Base-by-base conservation (phyloP, 2,888 invertebrate genomes). In the Dryadula phaetusa region DNA sequence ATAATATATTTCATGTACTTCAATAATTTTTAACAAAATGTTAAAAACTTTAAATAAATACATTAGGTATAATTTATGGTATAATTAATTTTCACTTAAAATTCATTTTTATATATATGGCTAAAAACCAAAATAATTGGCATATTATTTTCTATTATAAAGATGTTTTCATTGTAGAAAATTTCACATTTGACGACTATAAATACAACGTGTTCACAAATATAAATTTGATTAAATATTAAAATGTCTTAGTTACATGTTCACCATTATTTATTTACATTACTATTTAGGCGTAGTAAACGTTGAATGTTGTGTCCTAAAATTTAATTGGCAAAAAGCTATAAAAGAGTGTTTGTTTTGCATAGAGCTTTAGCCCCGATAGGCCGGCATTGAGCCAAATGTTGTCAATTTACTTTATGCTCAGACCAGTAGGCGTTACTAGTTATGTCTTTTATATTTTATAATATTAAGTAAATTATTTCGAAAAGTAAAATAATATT, bases 371-470 rank as follows among this genome's bases (percentile, higher is more conserved):
- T 52, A 67, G 60, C 62, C 70, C 66, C 61, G 71, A 71, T 70
- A 71, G 72, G 66, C 72, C 74, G 74, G 71, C 75, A 75, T 80
- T 80, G 80, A 77, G 76, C 80, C 80, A 81, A 83, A 76, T 75
- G 69, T 65, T 61, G 67, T 56, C 58, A 74, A 78, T 82, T 82
- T 81, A 76, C 78, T 28, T 42, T 60, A 37, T 61, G 37, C 16
- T 62, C 58, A 46, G 10, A 53, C 53, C 16, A 54, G 60, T 52
- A 63, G 16, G 62, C 62, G 58, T 53, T 44, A 34, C 47, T 42
- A 63, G 53, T 64, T 47, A 76, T 76, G 74, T 76, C 70, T 72
- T 69, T 77, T 47, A 70, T 77, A 78, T 81, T 80, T 80, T 76
- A 72, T 7, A 64, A 65, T 52, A 72, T 71, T 70, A 76, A 75